These are phyloP conservation scores for Aproaerema taeniolella DNA, from an alignment of 2,888 invertebrate species.

Conservation along the genomic window DNA sequence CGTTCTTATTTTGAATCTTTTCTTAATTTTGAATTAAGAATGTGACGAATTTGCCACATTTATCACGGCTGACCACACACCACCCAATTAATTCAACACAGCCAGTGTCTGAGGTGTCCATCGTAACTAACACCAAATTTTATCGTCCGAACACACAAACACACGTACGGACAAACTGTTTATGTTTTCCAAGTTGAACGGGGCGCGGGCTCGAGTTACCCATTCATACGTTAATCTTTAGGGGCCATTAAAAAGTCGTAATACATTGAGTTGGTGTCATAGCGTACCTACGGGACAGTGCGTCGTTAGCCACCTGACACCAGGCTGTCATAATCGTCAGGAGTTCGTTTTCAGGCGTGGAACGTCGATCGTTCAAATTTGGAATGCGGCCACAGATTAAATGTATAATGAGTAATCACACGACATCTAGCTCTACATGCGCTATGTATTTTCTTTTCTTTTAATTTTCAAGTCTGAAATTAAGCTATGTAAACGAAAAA, in stretches of 20 bases:
- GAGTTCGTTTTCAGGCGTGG: slow-evolving; percentile 37
- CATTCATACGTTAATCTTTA: slow-evolving; percentile 70
- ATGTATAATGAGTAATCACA: no score
- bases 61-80: slow-evolving; percentile 15
- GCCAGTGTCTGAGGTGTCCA: slow-evolving; percentile 25
- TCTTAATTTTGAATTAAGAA: no score
- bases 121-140: slow-evolving; percentile 59
- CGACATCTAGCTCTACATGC: no score
- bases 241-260: slow-evolving; percentile 71
- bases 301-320: slow-evolving; percentile 71
- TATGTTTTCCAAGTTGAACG: slow-evolving; percentile 56
- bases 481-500: no score
- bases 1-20: no score
- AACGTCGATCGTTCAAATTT: slow-evolving; percentile 42
- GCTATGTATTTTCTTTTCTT: no score
- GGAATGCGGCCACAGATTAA: slow-evolving; percentile 32
- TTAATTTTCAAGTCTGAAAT: no score
- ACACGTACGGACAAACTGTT: slow-evolving; percentile 50
- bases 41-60: slow-evolving; percentile 1
- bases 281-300: slow-evolving; percentile 68
- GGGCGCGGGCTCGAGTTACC: slow-evolving; percentile 64
- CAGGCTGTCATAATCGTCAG: slow-evolving; percentile 55
- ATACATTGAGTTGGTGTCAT: slow-evolving; percentile 45
- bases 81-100: slow-evolving; percentile 16
- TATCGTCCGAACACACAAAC: slow-evolving; percentile 51